Percentiles rank a stretch among this genome's conserved stretches.
Evolutionary conservation across 1,140 invertebrate genomes (phyloP).

Genomic region (Halesus radiatus): DNA sequence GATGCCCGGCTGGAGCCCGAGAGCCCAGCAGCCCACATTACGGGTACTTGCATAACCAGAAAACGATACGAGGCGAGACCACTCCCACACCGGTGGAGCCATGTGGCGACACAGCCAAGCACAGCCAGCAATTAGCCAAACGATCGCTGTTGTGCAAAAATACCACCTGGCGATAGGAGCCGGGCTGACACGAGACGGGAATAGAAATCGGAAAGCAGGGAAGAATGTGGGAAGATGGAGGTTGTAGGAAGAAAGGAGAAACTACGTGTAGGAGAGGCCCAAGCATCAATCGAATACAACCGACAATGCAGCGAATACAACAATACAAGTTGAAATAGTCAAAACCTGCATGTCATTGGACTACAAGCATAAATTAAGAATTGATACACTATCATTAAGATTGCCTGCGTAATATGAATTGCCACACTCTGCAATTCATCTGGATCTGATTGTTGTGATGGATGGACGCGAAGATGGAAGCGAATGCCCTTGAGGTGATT

Average conservation of each 20-base stretch:
- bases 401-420: too few species aligned
- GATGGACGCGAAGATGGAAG: too few species aligned
- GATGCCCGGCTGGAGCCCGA: conserved; percentile 9
- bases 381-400: too few species aligned
- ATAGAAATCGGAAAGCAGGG: neutral
- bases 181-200: neutral
- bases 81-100: conserved; percentile 14
- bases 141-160: conserved; percentile 28
- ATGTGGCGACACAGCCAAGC: conserved; percentile 34
- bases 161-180: conserved; percentile 25
- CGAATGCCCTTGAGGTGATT: too few species aligned
- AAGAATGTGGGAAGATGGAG: neutral
- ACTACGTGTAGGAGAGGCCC: too few species aligned
- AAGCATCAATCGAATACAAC: too few species aligned
- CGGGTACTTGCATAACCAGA: conserved; percentile 40
- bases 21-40: conserved; percentile 32
- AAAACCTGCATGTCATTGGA: too few species aligned
- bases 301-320: too few species aligned
- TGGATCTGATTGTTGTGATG: too few species aligned
- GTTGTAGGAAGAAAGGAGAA: conserved; percentile 1
- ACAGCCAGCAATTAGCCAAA: conserved; percentile 37
- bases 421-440: too few species aligned
- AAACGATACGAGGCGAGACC: conserved; percentile 39
- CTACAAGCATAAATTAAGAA: too few species aligned
- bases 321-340: too few species aligned